Percentiles rank a stretch among this genome's conserved stretches.
These are phyloP conservation scores for Perdita meconis DNA, from an alignment of 2,888 invertebrate species.

Conservation along the genomic window DNA sequence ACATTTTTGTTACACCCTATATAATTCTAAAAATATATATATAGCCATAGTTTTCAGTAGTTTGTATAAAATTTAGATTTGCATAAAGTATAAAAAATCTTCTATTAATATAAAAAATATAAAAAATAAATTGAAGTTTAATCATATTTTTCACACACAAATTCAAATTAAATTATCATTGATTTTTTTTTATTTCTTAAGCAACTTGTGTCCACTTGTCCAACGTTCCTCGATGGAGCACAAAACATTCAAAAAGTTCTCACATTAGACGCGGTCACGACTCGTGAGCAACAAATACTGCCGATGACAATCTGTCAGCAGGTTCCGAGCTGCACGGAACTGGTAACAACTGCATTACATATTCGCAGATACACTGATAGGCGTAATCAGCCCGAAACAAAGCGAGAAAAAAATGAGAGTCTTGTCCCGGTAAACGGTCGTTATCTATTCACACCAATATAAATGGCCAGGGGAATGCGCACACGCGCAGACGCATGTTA, in stretches of 20 bases:
- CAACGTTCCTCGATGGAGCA: neutral
- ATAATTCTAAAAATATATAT: too few species aligned
- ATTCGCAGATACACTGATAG: constrained; percentile 63
- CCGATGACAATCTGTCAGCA: constrained; percentile 47
- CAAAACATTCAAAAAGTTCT: neutral
- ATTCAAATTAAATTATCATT: too few species aligned
- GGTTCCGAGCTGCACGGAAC: neutral
- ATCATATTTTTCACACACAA: neutral
- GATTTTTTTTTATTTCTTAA: too few species aligned
- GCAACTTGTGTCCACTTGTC: too few species aligned
- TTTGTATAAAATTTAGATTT: too few species aligned
- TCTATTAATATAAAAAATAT: too few species aligned
- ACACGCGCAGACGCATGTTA: constrained; percentile 31
- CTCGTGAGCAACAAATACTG: constrained; percentile 28
- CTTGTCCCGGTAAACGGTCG: constrained; percentile 73
- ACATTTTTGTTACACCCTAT: too few species aligned
- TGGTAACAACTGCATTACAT: constrained; percentile 49
- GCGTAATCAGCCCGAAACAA: constrained; percentile 58
- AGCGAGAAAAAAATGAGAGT: constrained; percentile 50
- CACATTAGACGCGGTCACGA: constrained; percentile 12
- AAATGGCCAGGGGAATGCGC: constrained; percentile 73
- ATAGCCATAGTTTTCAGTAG: too few species aligned
- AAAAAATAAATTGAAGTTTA: neutral
- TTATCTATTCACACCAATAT: constrained; percentile 78
- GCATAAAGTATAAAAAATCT: too few species aligned